Conservation (phyloP, 1,140 invertebrate genomes). For the Sycophila sp. region DNA sequence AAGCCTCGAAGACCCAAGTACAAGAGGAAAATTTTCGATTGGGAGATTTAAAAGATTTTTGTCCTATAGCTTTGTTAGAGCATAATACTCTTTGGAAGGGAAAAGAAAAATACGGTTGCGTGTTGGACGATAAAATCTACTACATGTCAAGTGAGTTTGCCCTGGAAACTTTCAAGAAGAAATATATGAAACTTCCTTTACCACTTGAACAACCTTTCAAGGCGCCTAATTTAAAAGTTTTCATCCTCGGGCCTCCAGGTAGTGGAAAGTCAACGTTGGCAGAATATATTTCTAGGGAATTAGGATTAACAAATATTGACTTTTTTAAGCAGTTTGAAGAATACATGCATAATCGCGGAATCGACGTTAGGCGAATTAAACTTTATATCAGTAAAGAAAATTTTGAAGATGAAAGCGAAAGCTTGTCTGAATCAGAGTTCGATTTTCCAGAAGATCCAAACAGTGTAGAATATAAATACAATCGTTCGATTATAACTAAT, state of each 20-base stretch:
- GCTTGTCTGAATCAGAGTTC: not conserved
- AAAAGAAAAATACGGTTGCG: constrained; percentile 64
- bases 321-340: constrained; percentile 57
- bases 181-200: constrained; percentile 59
- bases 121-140: constrained; percentile 67
- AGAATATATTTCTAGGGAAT: constrained; percentile 64
- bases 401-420: not conserved
- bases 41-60: constrained; percentile 68
- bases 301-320: constrained; percentile 66
- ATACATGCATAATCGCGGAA: constrained; percentile 17
- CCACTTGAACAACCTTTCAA: constrained; percentile 57
- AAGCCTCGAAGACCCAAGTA: not conserved
- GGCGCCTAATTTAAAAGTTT: constrained; percentile 66
- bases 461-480: constrained; percentile 30
- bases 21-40: constrained; percentile 57
- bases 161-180: constrained; percentile 60
- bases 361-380: constrained; percentile 44
- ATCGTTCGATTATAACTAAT: constrained; percentile 15
- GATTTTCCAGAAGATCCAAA: constrained; percentile 31
- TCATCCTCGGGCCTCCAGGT: constrained; percentile 65
- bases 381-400: constrained; percentile 23
- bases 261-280: constrained; percentile 67
- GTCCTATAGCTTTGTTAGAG: constrained; percentile 66
- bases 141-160: constrained; percentile 62
- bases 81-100: constrained; percentile 69